phyloP scores from a whole-genome alignment of 1,140 invertebrate species.

The Prorops nasuta region DNA sequence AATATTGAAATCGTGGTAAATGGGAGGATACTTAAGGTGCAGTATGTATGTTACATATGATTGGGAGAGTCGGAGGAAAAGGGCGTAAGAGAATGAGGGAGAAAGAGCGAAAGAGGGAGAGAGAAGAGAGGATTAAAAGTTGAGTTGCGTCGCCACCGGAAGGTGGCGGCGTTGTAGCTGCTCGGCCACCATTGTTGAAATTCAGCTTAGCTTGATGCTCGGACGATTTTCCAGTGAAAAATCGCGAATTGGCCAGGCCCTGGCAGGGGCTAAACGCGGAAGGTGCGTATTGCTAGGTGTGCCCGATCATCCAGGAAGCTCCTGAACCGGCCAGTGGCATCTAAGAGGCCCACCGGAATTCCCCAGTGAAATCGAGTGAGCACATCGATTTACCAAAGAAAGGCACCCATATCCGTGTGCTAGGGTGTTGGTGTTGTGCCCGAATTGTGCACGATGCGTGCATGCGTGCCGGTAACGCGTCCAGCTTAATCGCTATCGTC shows the following conservation, averaged over 20 bases:
- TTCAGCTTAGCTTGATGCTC: constrained; percentile 49
- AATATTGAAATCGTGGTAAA: no score
- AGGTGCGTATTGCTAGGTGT: constrained; percentile 32
- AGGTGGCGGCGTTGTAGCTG: constrained; percentile 41
- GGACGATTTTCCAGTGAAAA: constrained; percentile 38
- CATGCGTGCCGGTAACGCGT: constrained; percentile 4
- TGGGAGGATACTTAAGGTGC: no score
- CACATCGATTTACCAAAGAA: constrained; percentile 38
- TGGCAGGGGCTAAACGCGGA: constrained; percentile 27
- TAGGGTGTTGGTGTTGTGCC: constrained; percentile 27
- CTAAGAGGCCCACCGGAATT: constrained; percentile 12
- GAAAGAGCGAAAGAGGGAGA: not conserved
- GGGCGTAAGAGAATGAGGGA: not conserved
- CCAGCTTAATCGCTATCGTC: not conserved
- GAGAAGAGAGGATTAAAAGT: constrained; percentile 19
- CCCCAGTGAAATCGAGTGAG: constrained; percentile 35
- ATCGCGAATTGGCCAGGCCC: constrained; percentile 39
- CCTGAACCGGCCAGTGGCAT: no score
- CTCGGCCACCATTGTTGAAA: constrained; percentile 54
- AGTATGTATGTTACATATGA: no score
- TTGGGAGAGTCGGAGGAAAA: no score
- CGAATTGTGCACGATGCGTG: constrained; percentile 11
- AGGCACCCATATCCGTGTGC: constrained; percentile 29
- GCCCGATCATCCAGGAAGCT: no score
- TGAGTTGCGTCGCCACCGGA: constrained; percentile 32